Evolutionary conservation across 2,888 invertebrate species (phyloP).

Genomic region (Adelognathus sp.): DNA sequence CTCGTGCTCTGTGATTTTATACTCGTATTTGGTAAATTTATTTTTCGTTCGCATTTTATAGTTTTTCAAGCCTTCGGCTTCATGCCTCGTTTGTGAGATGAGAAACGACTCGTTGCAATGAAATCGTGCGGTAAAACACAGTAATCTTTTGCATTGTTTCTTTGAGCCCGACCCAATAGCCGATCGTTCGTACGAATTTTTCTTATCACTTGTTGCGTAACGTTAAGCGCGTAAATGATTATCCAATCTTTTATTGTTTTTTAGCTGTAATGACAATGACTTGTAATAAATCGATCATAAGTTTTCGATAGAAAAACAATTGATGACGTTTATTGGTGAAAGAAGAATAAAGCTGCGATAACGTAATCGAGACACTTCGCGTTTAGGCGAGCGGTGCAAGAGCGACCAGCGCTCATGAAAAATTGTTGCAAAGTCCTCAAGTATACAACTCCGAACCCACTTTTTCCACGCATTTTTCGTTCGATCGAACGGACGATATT

Average conservation of each 20-base stretch:
- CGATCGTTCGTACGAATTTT: neutral
- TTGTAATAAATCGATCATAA: constrained; percentile 43
- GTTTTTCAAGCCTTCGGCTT: neutral
- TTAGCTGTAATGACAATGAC: constrained; percentile 25
- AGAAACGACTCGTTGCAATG: constrained; percentile 10
- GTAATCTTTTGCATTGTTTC: neutral
- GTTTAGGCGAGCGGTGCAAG: constrained; percentile 10
- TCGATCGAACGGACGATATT: neutral
- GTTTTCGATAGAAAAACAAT: constrained; percentile 43
- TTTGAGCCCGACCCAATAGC: neutral
- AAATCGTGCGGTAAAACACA: constrained; percentile 12
- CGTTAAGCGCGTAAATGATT: constrained; percentile 48
- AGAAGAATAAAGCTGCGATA: constrained; percentile 19
- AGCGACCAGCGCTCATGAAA: constrained; percentile 56
- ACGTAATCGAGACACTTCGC: constrained; percentile 18
- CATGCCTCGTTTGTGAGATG: constrained; percentile 11
- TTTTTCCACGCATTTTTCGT: neutral
- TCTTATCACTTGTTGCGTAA: neutral
- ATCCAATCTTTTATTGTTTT: constrained; percentile 29
- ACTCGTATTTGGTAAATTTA: neutral
- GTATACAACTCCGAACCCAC: neutral
- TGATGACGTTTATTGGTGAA: constrained; percentile 23
- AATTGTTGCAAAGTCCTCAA: neutral
- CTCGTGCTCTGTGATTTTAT: constrained; percentile 16
- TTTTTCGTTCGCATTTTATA: neutral